Evolutionary conservation across 2,113 vertebrate genomes (phyloP), one percentile per base, ranked within the genome.

Genomic region (Toxostoma redivivum): DNA sequence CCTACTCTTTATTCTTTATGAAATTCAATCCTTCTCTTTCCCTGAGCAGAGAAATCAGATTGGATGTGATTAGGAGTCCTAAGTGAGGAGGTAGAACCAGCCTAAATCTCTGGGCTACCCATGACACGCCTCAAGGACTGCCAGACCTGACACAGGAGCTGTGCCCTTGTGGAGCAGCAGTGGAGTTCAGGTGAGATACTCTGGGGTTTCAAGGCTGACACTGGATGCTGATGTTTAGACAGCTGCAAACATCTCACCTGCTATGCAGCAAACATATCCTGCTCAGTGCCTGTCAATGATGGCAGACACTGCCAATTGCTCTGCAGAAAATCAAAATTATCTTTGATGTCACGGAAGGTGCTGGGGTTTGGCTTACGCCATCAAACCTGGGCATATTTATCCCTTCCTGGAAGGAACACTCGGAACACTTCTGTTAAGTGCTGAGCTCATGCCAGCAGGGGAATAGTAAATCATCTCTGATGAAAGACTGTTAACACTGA

Each of bases 381-480:
- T 92, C 87, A 96, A 94, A 93, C 50, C 72, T 50, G 56, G 51
- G 67, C 60, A 35, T 92, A 92, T 93, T 93, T 96, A 92, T 93
- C 48, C 67, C 82, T 95, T 95, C 89, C 89, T 94, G 91, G 86
- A 95, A 95, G 78, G 86, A 92, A 76, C 30, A 45, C 84, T 94
- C 1, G 0, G 87, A 93, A 78, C 73, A 44, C 38, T 93, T 95
- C 69, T 76, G 88, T 81, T 93, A 96, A 94, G 80, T 72, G 80
- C 76, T 81, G 94, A 90, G 77, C 81, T 93, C 53, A 45, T 76
- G 61, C 88, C 93, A 90, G 28, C 69, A 64, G 73, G 69, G 76
- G 60, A 92, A 62, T 2, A 66, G 58, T 54, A 69, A 78, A 94
- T 83, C 88, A 82, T 48, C 56, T 73, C 76, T 51, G 48, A 78